Base-by-base conservation (phyloP, 1,140 invertebrate genomes). In the Antheraea pernyi region DNA sequence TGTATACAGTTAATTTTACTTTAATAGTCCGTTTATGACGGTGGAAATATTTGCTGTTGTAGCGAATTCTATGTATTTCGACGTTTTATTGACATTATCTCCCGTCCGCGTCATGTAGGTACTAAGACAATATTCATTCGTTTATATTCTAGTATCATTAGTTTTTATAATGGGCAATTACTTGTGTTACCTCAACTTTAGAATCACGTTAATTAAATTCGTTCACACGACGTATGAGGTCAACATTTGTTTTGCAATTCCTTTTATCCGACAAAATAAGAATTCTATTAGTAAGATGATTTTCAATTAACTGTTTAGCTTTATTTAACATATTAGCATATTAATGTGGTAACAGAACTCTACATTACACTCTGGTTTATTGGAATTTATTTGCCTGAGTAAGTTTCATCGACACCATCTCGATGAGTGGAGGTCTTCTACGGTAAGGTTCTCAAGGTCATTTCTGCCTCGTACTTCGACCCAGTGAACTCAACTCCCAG, bases 201-300 rank as follows among this genome's bases (percentile, higher is more conserved):
- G 62, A 69, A 65, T 66, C 69, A 59, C 59, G 37, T 61, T 76
- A 76, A 76, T 76, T 73, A 76, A 73, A 70, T 71, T 69, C 19
- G 70, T 77, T 77, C 72, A 72, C 72, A 72, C 70, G 72, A 67
- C 67, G 19, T 60, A 73, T 74, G 67, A 69, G 59, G 10, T 61
- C 59, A 61, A 36, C 59, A 61, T 61, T 61, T 61, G 59, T 61
- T 61, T 61, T 30, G 59, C 59, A 53, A 63, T 22, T 7, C 61
- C 16, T 36, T 60, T n/a, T 11, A n/a, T n/a, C 18, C 11, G 18
- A 19, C 10, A 48, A 39, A 46, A 42, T 65, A 42, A 65, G 37
- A 65, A 42, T 42, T 42, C 11, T 11, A 7, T 42, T 42, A 42
- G 39, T 42, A 42, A 42, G 39, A 42, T 42, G 11, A 42, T 42